Evolutionary conservation across 2,888 invertebrate genomes (phyloP), one percentile per base, ranked within the genome.

Genomic region (Rugalucina vietnamica): DNA sequence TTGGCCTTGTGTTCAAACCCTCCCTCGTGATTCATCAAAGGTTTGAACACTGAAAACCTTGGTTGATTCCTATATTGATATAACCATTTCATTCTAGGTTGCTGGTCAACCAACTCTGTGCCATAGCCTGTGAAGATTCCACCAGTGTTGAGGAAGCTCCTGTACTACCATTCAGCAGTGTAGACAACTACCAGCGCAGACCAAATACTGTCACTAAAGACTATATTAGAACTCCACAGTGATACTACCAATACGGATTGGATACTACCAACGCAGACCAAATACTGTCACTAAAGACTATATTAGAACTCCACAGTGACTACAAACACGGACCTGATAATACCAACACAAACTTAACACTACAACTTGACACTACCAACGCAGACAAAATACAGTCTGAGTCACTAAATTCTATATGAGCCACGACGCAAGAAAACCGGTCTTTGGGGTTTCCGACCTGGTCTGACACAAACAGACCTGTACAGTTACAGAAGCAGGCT

Each of bases 41-140:
- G n/a, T n/a, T n/a, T n/a, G n/a, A n/a, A n/a, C n/a, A n/a, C n/a
- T n/a, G n/a, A n/a, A n/a, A n/a, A n/a, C n/a, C n/a, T n/a, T n/a
- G n/a, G n/a, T n/a, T 24, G 27, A 12, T 12, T 60, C 10, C 60
- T 21, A 60, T 24, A 12, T 24, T 60, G 12, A 12, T 21, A 12
- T 21, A 14, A 10, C 12, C 10, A 29, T 14, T 49, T 54, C 37
- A 43, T 79, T 85, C 27, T 84, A 91, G 91, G 88, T 75, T 91
- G 37, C 49, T 85, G 43, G 80, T 90, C 0, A 91, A 90, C 73
- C 88, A 89, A 34, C 60, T 91, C 18, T 88, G 90, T 54, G 89
- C 89, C n/a, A 83, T 91, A 49, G 90, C 84, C 1, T 88, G 89
- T 50, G 89, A 89, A 43, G 90, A 91, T 81, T 84, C 86, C 5